Conservation (phyloP, 2,113 vertebrate species). For the Tragelaphus buxtoni region DNA sequence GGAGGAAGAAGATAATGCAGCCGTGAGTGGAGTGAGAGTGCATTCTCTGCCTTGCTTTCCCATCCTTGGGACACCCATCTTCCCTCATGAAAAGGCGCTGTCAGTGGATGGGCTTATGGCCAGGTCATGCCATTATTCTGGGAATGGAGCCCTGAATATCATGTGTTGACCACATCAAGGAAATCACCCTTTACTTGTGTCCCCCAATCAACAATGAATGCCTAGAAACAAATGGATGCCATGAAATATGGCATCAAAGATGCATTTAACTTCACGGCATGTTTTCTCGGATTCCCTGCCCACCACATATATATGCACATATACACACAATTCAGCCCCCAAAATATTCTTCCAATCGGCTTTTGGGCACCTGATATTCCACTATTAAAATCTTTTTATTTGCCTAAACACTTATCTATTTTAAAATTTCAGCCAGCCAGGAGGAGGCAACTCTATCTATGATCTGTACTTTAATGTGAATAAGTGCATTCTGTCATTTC, state of each 20-base stretch:
- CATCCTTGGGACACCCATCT: not conserved
- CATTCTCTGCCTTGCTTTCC: not conserved
- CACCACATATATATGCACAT: not conserved
- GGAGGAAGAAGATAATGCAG: constrained; percentile 7
- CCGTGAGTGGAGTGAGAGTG: not conserved
- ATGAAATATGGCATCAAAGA: not conserved
- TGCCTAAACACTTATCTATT: not conserved
- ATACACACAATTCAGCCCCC: not conserved
- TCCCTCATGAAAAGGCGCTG: not conserved
- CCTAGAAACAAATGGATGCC: not conserved
- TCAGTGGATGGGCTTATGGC: not conserved
- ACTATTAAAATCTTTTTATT: not conserved
- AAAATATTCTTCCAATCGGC: not conserved
- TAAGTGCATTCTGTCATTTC: not conserved
- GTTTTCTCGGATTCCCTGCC: not conserved
- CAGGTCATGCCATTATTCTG: not conserved
- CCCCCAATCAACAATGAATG: not conserved
- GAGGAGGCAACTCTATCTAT: not conserved
- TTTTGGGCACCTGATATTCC: not conserved
- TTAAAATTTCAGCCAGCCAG: not conserved
- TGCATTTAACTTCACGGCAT: not conserved
- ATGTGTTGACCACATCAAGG: not conserved
- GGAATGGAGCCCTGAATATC: not conserved
- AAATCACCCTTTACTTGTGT: not conserved
- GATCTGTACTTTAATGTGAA: not conserved